A percentile compares a stretch with the other conserved stretches of the same genome.
Conservation (phyloP, 2,797 vertebrate genomes). For the Emys orbicularis region DNA sequence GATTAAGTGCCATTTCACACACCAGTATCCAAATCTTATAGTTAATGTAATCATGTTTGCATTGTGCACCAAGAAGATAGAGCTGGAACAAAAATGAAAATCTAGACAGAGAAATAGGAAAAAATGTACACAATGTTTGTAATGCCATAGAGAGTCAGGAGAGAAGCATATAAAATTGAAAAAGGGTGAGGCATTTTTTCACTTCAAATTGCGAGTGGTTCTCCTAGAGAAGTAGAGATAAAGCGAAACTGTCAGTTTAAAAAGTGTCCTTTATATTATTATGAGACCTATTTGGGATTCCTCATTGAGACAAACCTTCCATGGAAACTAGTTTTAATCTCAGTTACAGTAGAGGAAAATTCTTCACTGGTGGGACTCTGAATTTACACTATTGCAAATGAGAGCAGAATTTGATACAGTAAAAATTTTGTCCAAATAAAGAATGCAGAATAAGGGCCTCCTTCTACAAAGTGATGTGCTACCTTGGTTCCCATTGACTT, state of each 20-base stretch:
- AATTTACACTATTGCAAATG: background rate
- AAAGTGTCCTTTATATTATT: background rate
- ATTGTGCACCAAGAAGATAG: background rate
- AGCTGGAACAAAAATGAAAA: background rate
- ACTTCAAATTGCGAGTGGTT: background rate
- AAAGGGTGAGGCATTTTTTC: background rate
- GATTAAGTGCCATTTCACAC: background rate
- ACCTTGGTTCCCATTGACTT: background rate
- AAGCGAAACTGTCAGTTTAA: background rate
- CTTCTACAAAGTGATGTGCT: background rate
- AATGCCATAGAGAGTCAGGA: background rate
- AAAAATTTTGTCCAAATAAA: background rate
- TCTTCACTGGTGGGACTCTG: background rate
- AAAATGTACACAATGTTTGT: background rate
- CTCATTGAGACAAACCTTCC: background rate
- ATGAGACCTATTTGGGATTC: background rate
- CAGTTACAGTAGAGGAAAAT: background rate
- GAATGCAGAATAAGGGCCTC: background rate
- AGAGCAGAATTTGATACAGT: background rate
- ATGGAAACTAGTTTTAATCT: background rate
- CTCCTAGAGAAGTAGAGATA: background rate
- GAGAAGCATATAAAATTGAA: background rate
- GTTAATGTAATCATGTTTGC: background rate
- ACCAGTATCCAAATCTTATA: background rate
- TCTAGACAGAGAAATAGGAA: background rate